Percentiles rank a stretch among this genome's conserved stretches.
phyloP scores from a whole-genome alignment of 2,113 vertebrate genomes.

The Poecile atricapillus region DNA sequence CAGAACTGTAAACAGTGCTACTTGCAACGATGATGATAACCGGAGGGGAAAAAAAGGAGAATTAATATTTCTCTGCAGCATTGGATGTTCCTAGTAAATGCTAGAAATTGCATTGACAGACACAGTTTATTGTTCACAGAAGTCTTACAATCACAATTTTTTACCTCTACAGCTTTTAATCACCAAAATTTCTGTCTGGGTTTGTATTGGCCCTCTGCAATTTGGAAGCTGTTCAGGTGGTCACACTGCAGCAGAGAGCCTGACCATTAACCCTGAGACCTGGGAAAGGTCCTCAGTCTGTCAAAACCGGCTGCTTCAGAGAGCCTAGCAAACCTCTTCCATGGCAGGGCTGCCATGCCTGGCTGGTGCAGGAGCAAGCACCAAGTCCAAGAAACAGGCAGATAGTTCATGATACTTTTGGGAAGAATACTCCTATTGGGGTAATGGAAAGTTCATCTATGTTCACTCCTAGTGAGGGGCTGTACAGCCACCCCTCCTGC shows the following conservation, averaged over 20 bases:
- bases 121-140: neutral
- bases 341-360: neutral
- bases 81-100: neutral
- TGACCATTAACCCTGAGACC: neutral
- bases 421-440: neutral
- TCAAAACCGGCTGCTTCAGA: neutral
- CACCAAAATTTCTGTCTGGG: neutral
- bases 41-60: neutral
- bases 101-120: neutral
- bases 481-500: neutral
- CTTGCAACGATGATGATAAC: neutral
- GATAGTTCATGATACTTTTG: neutral
- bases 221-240: neutral
- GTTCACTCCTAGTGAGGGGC: neutral
- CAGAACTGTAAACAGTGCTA: neutral
- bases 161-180: neutral
- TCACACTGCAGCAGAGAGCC: neutral
- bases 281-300: neutral
- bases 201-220: neutral
- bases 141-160: neutral
- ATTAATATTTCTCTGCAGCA: neutral
- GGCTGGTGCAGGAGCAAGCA: neutral
- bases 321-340: neutral
- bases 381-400: neutral
- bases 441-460: neutral